Percentiles rank a stretch among this genome's conserved stretches.
phyloP scores from a whole-genome alignment of 2,888 invertebrate genomes.

The Drosophila hawaiiensis region DNA sequence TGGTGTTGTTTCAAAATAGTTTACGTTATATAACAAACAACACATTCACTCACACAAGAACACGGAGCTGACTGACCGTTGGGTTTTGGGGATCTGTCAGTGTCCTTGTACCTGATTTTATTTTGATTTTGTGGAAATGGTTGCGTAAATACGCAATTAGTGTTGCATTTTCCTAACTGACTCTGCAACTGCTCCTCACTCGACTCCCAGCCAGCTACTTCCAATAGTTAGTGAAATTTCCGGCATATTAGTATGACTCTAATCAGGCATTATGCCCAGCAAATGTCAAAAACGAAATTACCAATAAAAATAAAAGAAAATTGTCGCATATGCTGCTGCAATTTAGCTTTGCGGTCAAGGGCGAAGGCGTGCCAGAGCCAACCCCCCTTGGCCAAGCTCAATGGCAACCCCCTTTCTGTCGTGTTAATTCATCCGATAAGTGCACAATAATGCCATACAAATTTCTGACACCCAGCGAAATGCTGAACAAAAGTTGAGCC shows the following conservation, averaged over 20 bases:
- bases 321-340: slow-evolving; percentile 78
- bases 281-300: slow-evolving; percentile 44
- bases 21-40: slow-evolving; percentile 66
- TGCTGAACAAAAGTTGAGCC: slow-evolving; percentile 40
- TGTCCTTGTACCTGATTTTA: slow-evolving; percentile 55
- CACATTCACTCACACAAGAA: not conserved
- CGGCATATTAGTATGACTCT: slow-evolving; percentile 40
- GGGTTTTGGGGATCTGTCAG: slow-evolving; percentile 6
- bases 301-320: slow-evolving; percentile 60
- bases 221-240: slow-evolving; percentile 7
- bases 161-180: slow-evolving; percentile 27
- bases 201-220: not conserved
- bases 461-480: slow-evolving; percentile 52
- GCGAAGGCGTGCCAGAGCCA: slow-evolving; percentile 20
- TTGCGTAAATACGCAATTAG: slow-evolving; percentile 76
- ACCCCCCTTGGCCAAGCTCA: slow-evolving; percentile 14
- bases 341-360: slow-evolving; percentile 70
- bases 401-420: slow-evolving; percentile 35
- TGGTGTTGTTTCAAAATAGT: slow-evolving; percentile 64
- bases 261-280: slow-evolving; percentile 64
- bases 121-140: slow-evolving; percentile 72
- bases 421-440: slow-evolving; percentile 84
- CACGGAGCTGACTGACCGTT: not conserved
- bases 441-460: slow-evolving; percentile 80
- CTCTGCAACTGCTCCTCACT: not conserved